Evolutionary conservation across 2,113 vertebrate genomes (phyloP).

Genomic region (Chaetodon auriga): DNA sequence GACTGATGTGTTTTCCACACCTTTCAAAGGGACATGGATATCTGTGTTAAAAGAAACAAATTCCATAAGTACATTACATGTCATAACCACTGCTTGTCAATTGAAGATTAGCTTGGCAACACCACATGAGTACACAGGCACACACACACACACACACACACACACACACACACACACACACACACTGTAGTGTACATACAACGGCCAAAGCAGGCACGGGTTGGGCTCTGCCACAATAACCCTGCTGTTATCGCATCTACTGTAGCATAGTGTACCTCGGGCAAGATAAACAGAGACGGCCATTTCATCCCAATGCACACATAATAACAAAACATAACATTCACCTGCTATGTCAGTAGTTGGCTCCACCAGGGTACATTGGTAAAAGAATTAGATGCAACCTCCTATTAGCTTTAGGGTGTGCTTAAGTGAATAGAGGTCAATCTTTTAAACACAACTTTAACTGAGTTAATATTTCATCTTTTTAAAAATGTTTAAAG

Average conservation of each 20-base stretch:
- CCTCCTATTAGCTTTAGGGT: constrained; percentile 19
- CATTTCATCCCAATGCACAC: constrained; percentile 69
- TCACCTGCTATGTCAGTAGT: constrained; percentile 56
- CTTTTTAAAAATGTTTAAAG: background rate
- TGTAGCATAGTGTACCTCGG: constrained; percentile 59
- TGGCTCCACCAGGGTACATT: constrained; percentile 21
- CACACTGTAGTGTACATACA: constrained; percentile 18
- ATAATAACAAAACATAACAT: constrained; percentile 61
- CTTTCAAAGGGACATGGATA: constrained; percentile 17
- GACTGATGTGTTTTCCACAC: constrained; percentile 43
- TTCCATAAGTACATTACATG: constrained; percentile 24
- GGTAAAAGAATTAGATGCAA: constrained; percentile 42
- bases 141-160: background rate
- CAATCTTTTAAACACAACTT: background rate
- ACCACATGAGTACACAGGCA: background rate
- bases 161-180: background rate
- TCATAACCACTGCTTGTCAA: constrained; percentile 19
- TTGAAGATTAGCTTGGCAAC: constrained; percentile 32
- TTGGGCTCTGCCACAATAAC: constrained; percentile 63
- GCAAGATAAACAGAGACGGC: constrained; percentile 68
- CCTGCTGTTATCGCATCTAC: constrained; percentile 64
- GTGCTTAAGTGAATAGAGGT: constrained; percentile 9
- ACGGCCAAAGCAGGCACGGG: constrained; percentile 34
- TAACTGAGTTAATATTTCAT: background rate
- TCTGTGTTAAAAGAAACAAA: constrained; percentile 21